A percentile compares a stretch with the other conserved stretches of the same genome.
Evolutionary conservation across 1,140 invertebrate species (phyloP).

Genomic region (Chironomus tepperi): DNA sequence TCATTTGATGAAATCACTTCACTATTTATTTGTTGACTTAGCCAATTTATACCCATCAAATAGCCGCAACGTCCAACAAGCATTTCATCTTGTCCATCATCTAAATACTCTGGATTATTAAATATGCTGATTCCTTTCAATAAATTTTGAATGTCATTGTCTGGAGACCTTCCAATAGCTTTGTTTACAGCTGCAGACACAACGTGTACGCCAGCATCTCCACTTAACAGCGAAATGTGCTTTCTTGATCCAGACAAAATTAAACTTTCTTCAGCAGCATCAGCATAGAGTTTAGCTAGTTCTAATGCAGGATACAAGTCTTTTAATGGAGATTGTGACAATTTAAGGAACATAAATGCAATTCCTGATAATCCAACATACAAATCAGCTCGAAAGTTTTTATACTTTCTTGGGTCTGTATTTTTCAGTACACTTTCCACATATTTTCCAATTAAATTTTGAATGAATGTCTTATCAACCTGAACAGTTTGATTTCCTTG

Average conservation of each 20-base stretch:
- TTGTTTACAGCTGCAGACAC: constrained; percentile 45
- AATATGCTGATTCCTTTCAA: constrained; percentile 38
- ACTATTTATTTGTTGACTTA: constrained; percentile 47
- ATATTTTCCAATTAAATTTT: background rate
- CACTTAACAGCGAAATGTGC: constrained; percentile 42
- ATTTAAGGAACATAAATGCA: constrained; percentile 46
- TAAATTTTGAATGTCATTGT: constrained; percentile 43
- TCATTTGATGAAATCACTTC: constrained; percentile 39
- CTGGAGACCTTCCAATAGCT: constrained; percentile 36
- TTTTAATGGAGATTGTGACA: constrained; percentile 38
- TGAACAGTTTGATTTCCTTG: background rate
- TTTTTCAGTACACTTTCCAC: background rate
- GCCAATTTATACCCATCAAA: constrained; percentile 63
- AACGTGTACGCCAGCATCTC: constrained; percentile 54
- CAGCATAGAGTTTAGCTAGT: constrained; percentile 41
- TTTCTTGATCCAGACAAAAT: constrained; percentile 35
- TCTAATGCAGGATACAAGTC: constrained; percentile 37
- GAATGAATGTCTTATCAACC: background rate
- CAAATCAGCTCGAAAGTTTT: background rate
- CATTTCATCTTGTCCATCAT: constrained; percentile 70
- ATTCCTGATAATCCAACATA: constrained; percentile 29
- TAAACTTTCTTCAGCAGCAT: constrained; percentile 39
- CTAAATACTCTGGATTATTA: constrained; percentile 51
- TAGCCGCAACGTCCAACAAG: constrained; percentile 76
- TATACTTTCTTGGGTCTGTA: background rate